Percentiles rank a stretch among this genome's conserved stretches.
Conservation (phyloP, 2,797 vertebrate species). For the Alcedo quadribrachys region DNA sequence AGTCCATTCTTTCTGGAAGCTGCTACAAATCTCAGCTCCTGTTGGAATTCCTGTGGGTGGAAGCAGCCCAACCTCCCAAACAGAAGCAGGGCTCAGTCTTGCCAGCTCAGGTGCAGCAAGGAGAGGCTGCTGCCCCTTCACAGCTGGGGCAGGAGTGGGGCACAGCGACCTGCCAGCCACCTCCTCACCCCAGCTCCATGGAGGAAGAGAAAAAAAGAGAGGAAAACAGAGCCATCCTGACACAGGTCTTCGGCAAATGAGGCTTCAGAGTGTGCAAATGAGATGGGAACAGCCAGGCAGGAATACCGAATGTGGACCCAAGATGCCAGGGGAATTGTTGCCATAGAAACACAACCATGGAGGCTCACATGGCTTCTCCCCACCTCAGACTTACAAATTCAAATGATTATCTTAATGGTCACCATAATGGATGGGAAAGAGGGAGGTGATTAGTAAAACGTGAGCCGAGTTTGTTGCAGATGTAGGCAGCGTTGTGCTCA, state of each 20-base stretch:
- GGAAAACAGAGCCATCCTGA: background rate
- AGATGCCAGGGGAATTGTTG: constrained; percentile 67
- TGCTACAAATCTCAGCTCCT: background rate
- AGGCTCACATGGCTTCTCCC: constrained; percentile 35
- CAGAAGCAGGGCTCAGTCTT: background rate
- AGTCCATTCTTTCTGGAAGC: background rate
- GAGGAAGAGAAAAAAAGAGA: background rate
- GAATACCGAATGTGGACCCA: constrained; percentile 54
- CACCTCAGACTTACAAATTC: constrained; percentile 59
- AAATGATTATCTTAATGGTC: constrained; percentile 56
- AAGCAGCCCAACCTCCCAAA: background rate
- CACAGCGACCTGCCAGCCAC: background rate
- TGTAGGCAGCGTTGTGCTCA: constrained; percentile 8
- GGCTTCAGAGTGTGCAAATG: background rate
- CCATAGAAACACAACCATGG: constrained; percentile 66
- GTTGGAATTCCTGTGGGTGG: background rate
- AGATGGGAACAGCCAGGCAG: constrained; percentile 38
- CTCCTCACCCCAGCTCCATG: background rate
- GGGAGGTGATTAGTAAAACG: constrained; percentile 24
- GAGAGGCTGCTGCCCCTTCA: background rate
- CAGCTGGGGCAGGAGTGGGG: background rate
- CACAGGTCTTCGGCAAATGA: background rate
- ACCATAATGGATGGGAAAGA: constrained; percentile 40
- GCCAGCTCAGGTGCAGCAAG: background rate
- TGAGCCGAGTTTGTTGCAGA: constrained; percentile 10